These are phyloP conservation scores for Pollenia labialis DNA, from an alignment of 2,888 invertebrate species.

Conservation along the genomic window DNA sequence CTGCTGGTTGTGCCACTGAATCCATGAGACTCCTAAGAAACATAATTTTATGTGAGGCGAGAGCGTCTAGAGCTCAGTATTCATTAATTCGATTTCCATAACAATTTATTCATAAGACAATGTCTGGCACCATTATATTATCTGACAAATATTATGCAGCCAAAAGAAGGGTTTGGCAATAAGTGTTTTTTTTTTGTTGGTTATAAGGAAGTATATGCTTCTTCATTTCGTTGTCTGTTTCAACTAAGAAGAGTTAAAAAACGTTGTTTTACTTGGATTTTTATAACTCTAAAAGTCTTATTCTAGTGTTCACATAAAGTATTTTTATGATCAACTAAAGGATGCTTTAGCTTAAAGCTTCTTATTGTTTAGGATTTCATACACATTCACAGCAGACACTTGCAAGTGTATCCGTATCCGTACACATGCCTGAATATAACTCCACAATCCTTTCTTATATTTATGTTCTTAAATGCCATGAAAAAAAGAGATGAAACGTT, in stretches of 20 bases:
- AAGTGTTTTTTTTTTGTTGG: neutral
- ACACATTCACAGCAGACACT: conserved; percentile 2
- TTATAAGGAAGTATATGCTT: conserved; percentile 31
- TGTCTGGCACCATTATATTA: conserved; percentile 84
- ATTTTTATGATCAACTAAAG: conserved; percentile 76
- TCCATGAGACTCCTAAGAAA: conserved; percentile 56
- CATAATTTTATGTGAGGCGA: conserved; percentile 50
- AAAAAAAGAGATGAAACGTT: conserved; percentile 74
- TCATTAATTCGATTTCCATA: conserved; percentile 85
- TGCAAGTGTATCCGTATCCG: neutral
- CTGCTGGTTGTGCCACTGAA: conserved; percentile 24
- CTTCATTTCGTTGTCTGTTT: conserved; percentile 52
- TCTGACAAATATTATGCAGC: conserved; percentile 78
- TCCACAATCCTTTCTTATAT: conserved; percentile 60
- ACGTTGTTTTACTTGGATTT: conserved; percentile 22
- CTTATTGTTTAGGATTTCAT: conserved; percentile 53
- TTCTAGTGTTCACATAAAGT: conserved; percentile 77
- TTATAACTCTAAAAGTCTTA: conserved; percentile 16
- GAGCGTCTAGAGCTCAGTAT: conserved; percentile 78
- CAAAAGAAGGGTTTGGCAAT: conserved; percentile 23
- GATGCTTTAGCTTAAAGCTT: conserved; percentile 48
- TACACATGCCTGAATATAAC: conserved; percentile 4
- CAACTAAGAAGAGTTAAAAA: conserved; percentile 33
- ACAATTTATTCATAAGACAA: conserved; percentile 85
- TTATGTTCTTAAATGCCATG: conserved; percentile 34